Conservation (phyloP, 2,888 invertebrate genomes). For the Loripinus fragilis region DNA sequence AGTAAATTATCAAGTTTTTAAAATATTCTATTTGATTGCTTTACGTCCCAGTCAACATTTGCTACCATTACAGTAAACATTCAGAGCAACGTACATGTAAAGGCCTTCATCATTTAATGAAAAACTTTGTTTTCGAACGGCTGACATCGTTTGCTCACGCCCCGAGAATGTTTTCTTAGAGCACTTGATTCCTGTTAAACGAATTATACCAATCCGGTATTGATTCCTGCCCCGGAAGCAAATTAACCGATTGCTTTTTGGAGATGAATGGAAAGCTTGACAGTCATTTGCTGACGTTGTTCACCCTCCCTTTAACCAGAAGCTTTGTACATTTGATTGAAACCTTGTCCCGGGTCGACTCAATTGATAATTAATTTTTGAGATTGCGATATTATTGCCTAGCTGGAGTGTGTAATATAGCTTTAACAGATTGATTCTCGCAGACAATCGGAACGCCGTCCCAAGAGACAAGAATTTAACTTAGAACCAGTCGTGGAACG, state of each 20-base stretch:
- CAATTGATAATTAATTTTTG: slow-evolving; percentile 65
- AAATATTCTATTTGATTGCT: too few species aligned
- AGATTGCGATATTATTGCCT: slow-evolving; percentile 66
- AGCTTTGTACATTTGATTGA: slow-evolving; percentile 46
- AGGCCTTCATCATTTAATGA: not conserved
- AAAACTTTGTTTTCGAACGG: slow-evolving; percentile 1
- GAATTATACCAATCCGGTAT: slow-evolving; percentile 33
- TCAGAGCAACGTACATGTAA: too few species aligned
- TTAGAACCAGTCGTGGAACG: slow-evolving; percentile 48
- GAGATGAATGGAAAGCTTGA: slow-evolving; percentile 22
- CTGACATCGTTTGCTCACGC: slow-evolving; percentile 6
- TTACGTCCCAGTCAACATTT: too few species aligned
- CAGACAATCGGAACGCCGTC: slow-evolving; percentile 54
- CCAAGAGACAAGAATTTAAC: slow-evolving; percentile 37
- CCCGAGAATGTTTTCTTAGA: slow-evolving; percentile 19
- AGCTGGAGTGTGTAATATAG: slow-evolving; percentile 66
- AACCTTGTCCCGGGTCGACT: slow-evolving; percentile 54
- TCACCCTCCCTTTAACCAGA: slow-evolving; percentile 9
- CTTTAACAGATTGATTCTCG: slow-evolving; percentile 64
- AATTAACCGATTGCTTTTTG: slow-evolving; percentile 55
- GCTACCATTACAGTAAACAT: too few species aligned
- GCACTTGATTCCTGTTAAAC: slow-evolving; percentile 36
- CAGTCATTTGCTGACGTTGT: slow-evolving; percentile 20
- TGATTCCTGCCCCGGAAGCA: slow-evolving; percentile 11
- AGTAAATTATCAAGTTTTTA: too few species aligned